A percentile compares a stretch with the other conserved stretches of the same genome.
phyloP scores from a whole-genome alignment of 2,888 invertebrate genomes.

The Chrysodeixis includens region DNA sequence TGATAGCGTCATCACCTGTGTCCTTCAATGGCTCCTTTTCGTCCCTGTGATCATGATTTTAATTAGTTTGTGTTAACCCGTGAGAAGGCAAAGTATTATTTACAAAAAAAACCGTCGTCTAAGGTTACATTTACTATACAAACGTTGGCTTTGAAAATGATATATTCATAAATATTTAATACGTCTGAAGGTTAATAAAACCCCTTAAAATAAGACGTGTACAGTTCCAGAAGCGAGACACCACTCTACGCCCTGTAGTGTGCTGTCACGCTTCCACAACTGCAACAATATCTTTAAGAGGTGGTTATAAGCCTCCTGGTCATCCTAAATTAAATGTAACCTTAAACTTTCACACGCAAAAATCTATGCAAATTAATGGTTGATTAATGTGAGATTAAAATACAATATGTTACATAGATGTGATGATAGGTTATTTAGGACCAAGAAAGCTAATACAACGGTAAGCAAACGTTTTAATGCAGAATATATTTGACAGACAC shows the following conservation, averaged over 20 bases:
- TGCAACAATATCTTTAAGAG: too few relatives aligned
- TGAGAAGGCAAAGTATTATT: slow-evolving; percentile 50
- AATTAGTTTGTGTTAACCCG: slow-evolving; percentile 21
- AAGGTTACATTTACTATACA: slow-evolving; percentile 26
- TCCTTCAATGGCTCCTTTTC: slow-evolving; percentile 95
- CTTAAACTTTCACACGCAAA: slow-evolving; percentile 29
- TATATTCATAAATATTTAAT: too few relatives aligned
- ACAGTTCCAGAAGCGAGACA: too few relatives aligned
- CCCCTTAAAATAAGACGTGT: too few relatives aligned
- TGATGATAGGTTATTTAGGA: slow-evolving; percentile 43
- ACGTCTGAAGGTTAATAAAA: too few relatives aligned
- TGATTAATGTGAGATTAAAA: slow-evolving; percentile 34
- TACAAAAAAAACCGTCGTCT: slow-evolving; percentile 48
- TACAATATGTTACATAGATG: slow-evolving; percentile 37
- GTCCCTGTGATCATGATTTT: slow-evolving; percentile 86
- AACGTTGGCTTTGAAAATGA: too few relatives aligned
- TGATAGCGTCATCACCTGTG: slow-evolving; percentile 91
- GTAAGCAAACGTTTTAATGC: slow-evolving; percentile 47
- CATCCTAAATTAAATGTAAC: slow-evolving; percentile 28
- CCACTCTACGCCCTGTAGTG: too few relatives aligned
- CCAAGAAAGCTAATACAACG: slow-evolving; percentile 55
- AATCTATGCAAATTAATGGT: slow-evolving; percentile 39
- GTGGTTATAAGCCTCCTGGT: too few relatives aligned
- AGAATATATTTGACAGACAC: slow-evolving; percentile 47
- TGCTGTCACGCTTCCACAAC: too few relatives aligned